Evolutionary conservation across 2,113 vertebrate species (phyloP).

Genomic region (Megatriorchis doriae): DNA sequence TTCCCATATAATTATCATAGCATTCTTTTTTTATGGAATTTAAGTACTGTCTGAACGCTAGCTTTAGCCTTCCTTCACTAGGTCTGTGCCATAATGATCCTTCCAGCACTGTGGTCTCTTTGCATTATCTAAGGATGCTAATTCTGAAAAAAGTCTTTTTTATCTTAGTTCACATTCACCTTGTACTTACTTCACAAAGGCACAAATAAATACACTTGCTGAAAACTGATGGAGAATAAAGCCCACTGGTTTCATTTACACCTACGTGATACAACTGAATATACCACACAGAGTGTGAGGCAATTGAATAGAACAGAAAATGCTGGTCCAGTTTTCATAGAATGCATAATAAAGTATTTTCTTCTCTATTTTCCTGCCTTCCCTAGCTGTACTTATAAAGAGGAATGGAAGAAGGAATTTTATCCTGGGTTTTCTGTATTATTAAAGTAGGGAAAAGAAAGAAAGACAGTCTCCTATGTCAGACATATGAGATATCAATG

Average conservation of each 20-base stretch:
- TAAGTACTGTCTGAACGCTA: background rate
- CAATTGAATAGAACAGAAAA: background rate
- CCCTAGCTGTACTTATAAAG: background rate
- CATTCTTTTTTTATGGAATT: background rate
- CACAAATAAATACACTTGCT: background rate
- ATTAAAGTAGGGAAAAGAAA: background rate
- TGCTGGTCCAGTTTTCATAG: background rate
- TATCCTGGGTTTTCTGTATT: background rate
- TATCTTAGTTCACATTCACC: background rate
- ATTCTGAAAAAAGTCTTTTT: background rate
- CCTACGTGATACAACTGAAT: background rate
- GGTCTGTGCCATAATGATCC: background rate
- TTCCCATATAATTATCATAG: background rate
- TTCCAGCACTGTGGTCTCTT: background rate
- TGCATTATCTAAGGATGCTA: background rate
- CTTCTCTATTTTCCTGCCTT: background rate
- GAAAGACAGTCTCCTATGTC: background rate
- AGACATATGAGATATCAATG: background rate
- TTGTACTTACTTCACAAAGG: background rate
- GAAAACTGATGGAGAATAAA: background rate
- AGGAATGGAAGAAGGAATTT: background rate
- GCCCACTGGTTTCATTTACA: background rate
- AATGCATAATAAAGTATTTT: background rate
- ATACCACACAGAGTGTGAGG: background rate
- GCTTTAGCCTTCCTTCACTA: background rate